Evolutionary conservation across 2,797 vertebrate species (phyloP).

Genomic region (Peromyscus nudipes): DNA sequence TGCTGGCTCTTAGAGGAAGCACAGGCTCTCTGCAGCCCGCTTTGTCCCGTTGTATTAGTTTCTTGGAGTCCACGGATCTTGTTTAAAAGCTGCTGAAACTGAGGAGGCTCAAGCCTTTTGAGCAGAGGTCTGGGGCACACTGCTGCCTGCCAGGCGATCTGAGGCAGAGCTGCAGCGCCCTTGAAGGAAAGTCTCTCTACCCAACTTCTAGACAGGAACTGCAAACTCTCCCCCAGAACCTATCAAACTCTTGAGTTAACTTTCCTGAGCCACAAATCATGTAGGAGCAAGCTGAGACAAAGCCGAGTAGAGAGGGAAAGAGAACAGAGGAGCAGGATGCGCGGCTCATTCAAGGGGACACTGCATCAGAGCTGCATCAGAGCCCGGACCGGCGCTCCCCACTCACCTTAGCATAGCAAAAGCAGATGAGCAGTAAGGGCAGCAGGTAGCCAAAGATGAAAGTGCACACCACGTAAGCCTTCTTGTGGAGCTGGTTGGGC

Average conservation of each 20-base stretch:
- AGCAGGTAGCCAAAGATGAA: constrained; percentile 98
- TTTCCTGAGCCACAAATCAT: background rate
- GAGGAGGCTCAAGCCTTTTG: rapidly evolving
- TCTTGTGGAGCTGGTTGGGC: constrained; percentile 93
- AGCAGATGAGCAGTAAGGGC: constrained; percentile 96
- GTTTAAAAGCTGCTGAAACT: background rate
- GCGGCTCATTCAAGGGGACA: rapidly evolving
- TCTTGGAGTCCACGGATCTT: rapidly evolving
- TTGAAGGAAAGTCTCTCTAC: background rate
- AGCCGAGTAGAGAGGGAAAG: rapidly evolving
- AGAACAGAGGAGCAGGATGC: rapidly evolving
- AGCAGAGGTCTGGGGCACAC: rapidly evolving
- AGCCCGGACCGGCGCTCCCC: background rate
- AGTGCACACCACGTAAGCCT: constrained; percentile 95
- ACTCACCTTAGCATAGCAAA: constrained; percentile 97
- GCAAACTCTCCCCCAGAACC: background rate
- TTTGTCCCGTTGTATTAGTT: rapidly evolving
- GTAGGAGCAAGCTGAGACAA: no score
- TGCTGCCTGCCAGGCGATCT: rapidly evolving
- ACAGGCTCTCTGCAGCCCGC: rapidly evolving
- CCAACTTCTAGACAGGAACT: rapidly evolving
- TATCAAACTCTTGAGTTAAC: background rate
- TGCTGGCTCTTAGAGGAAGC: background rate
- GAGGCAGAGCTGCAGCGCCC: rapidly evolving
- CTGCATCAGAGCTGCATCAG: no score